Base-by-base conservation (phyloP, 2,113 vertebrate genomes). In the Prochilodus magdalenae region DNA sequence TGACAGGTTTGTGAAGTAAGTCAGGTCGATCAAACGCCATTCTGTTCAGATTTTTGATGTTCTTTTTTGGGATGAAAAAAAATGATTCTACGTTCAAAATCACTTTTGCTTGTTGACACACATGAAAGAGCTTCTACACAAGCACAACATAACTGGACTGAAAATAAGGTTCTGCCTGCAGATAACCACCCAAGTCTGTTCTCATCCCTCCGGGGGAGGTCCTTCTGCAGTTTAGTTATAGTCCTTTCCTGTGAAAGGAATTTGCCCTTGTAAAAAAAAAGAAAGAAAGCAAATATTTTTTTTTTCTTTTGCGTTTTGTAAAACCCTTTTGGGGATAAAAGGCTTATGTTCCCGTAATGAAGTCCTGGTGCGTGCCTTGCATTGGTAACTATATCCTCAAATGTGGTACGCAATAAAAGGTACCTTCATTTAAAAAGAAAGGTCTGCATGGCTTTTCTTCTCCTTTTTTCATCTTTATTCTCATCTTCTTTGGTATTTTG, bases 171-270 rank as follows among this genome's bases (percentile, higher is more conserved):
- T 75, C 30, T 57, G 26, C 36, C 24, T 63, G 60, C 57, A 47
- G 24, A 47, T 67, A 44, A 76, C n/a, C 5, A 33, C 16, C 16
- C 18, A 79, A 7, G 22, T 82, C 44, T 44, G 62, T 79, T 83
- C 77, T 30, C 11, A 57, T 62, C 44, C 53, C 29, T 53, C 49
- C n/a, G n/a, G n/a, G n/a, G n/a, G n/a, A n/a, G 63, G 20, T 79
- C 27, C 72, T 67, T 80, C 62, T 85, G 86, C 81, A 80, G 74
- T 81, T n/a, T 85, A 29, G 62, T 79, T 55, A 71, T 49, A 67
- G 77, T 85, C 86, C 86, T 87, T 87, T 87, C n/a, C 86, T 85
- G 83, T 85, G 86, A 87, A 87, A 87, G 86, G 86, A 83, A 83
- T 73, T n/a, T 84, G 29, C 73, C 83, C 81, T 40, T 75, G 60